Base-by-base conservation (phyloP, 2,888 invertebrate species). In the Vesta saturnalis region DNA sequence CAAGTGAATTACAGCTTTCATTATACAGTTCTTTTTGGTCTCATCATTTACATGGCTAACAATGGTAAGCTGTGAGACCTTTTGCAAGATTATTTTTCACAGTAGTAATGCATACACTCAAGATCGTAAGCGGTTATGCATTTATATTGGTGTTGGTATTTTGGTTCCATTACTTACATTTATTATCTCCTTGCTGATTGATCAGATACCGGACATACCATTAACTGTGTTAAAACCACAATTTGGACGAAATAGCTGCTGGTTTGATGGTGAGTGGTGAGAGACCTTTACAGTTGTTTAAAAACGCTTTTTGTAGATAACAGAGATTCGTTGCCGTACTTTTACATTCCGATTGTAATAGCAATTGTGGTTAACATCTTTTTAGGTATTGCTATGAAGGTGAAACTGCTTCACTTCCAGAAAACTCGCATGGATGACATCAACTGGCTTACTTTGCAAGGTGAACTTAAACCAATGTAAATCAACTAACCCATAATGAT, bases 201-300 rank as follows among this genome's bases (percentile, higher is more conserved):
- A 75, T 66, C 72, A 70, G 35, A 70, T 73, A 22, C 79, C 79
- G 4, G 78, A 76, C 61, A 74, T 81, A 30, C 79, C 80, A 19
- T 70, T 70, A 23, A 75, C 77, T 1, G 78, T 79, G 64, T 73
- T 78, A 61, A 79, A 79, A 71, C 72, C 72, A 55, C 69, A 73
- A 35, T 76, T 74, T 70, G 71, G 72, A 39, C 49, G 58, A 10
- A 73, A 73, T 52, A 72, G 69, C 21, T 82, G 81, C 63, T 72
- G 74, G 60, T 80, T 81, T 68, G 68, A 77, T 60, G 76, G 82
- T 82, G 78, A 78, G 76, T 72, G n/a, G n/a, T n/a, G n/a, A n/a
- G n/a, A n/a, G n/a, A n/a, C n/a, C n/a, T n/a, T n/a, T n/a, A n/a
- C n/a, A n/a, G n/a, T n/a, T n/a, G n/a, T n/a, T n/a, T n/a, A n/a